Evolutionary conservation across 2,113 vertebrate species (phyloP).

Genomic region (Climacteris rufus): DNA sequence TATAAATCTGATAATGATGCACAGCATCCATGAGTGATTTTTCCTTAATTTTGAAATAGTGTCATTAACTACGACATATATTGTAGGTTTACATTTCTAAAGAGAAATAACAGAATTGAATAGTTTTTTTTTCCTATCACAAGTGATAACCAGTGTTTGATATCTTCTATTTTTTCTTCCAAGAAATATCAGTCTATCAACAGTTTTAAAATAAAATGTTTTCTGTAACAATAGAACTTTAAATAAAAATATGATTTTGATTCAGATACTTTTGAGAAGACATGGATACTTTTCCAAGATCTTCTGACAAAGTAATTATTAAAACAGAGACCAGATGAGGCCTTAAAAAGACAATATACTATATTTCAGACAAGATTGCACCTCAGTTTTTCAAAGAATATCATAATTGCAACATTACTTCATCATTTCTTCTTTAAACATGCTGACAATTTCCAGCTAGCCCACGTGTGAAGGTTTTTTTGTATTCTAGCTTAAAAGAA

Average conservation of each 20-base stretch:
- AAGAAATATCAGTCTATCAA: slow-evolving; percentile 82
- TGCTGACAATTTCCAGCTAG: slow-evolving; percentile 76
- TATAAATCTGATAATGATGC: slow-evolving; percentile 80
- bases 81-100: slow-evolving; percentile 82
- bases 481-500: slow-evolving; percentile 75
- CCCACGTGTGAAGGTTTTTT: slow-evolving; percentile 57
- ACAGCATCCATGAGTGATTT: slow-evolving; percentile 81
- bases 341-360: slow-evolving; percentile 81
- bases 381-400: slow-evolving; percentile 78
- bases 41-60: slow-evolving; percentile 75
- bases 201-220: slow-evolving; percentile 79
- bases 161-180: slow-evolving; percentile 79
- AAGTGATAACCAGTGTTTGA: slow-evolving; percentile 82
- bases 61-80: slow-evolving; percentile 79
- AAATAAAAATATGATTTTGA: slow-evolving; percentile 81
- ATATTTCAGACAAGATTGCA: slow-evolving; percentile 80
- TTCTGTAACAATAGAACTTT: slow-evolving; percentile 78
- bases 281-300: slow-evolving; percentile 65
- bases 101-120: slow-evolving; percentile 81
- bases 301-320: slow-evolving; percentile 78
- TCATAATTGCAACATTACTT: slow-evolving; percentile 75
- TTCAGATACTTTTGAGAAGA: slow-evolving; percentile 78
- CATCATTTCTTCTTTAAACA: slow-evolving; percentile 75
- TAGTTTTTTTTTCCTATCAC: slow-evolving; percentile 78
- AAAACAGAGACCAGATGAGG: slow-evolving; percentile 80